Evolutionary conservation across 2,888 invertebrate genomes (phyloP), one percentile per base, ranked within the genome.

Genomic region (Dryobota labecula): DNA sequence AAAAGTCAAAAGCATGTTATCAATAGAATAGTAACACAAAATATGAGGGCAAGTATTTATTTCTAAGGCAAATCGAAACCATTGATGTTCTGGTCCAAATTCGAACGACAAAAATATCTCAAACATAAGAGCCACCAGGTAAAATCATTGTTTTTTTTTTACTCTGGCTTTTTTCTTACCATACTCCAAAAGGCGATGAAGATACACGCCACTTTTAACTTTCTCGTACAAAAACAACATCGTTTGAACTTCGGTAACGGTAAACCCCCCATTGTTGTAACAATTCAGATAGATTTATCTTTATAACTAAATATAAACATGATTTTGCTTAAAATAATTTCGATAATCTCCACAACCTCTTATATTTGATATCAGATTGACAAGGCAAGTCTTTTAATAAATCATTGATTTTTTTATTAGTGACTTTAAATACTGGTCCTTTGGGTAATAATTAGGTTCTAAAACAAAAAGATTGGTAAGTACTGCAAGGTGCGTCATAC

Each of bases 141-240:
- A 18, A 30, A 27, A 33, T 18, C 2, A 18, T 13, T 49, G 24
- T 7, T 1, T 47, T 43, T 45, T 41, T 45, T n/a, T n/a, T 47
- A 47, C n/a, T 0, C 5, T 5, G n/a, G 47, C 13, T 54, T 24
- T 49, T 13, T 30, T 38, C 47, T 33, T 56, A 92, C 91, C 88
- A 91, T 87, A 64, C 85, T 87, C 71, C 88, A 80, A 70, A 87
- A 63, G 54, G 76, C 78, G 61, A 87, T 86, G 0, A 86, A 74
- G 9, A 88, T 20, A 65, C 85, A 84, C 8, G 91, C 90, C 24
- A 85, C 70, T 83, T 86, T 90, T 41, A 91, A 79, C 43, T 89
- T 89, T 70, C 80, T 86, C 3, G 87, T 89, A 68, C 90, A 91
- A 60, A 77, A 87, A 78, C 92, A 92, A 78, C 90, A 92, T 68